A percentile compares a stretch with the other conserved stretches of the same genome.
Conservation (phyloP, 2,797 vertebrate genomes). For the Gallinago stenura region DNA sequence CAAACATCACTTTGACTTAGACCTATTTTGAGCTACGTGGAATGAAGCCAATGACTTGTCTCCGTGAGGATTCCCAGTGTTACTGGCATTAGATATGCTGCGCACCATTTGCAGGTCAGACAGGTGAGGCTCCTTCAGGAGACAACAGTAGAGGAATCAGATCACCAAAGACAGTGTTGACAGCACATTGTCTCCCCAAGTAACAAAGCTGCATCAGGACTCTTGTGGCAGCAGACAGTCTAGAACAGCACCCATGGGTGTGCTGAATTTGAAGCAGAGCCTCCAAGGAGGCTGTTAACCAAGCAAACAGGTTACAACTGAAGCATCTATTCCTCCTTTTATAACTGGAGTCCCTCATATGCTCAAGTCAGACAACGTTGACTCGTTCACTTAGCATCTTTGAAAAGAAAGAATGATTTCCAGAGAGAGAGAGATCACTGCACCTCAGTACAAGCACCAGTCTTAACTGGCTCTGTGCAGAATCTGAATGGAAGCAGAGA, state of each 20-base stretch:
- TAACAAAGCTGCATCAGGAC: neutral
- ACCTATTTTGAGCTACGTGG: neutral
- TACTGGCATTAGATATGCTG: neutral
- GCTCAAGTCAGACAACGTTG: neutral
- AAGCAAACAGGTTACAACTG: neutral
- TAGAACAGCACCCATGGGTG: accelerated
- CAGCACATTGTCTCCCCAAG: neutral
- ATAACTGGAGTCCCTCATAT: neutral
- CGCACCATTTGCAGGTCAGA: neutral
- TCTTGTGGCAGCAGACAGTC: neutral
- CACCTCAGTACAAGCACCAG: neutral
- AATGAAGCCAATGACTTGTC: neutral
- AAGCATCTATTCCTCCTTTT: neutral
- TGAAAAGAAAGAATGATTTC: neutral
- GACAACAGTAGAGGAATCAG: neutral
- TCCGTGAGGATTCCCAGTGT: accelerated
- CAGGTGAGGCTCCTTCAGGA: neutral
- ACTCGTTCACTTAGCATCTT: neutral
- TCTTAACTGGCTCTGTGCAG: neutral
- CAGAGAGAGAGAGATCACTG: neutral
- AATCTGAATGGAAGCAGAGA: neutral
- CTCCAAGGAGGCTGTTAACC: neutral
- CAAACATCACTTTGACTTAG: neutral
- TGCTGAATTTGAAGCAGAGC: neutral
- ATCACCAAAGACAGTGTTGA: neutral